Evolutionary conservation across 2,113 vertebrate genomes (phyloP).

Genomic region (Lamprotornis superbus): DNA sequence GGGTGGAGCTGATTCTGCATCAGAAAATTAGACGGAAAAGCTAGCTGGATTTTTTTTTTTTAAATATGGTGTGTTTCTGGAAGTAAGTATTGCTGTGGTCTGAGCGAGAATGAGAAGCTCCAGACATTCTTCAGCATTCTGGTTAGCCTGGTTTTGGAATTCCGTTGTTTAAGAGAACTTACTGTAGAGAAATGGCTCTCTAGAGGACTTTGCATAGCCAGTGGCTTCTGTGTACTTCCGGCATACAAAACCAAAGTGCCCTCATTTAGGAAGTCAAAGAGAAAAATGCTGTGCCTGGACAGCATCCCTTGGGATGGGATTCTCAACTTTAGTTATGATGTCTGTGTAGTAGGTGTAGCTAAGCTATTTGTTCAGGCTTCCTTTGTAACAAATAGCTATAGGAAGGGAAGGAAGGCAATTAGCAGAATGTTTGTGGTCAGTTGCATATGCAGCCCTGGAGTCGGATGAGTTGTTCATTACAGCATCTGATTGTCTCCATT

Average conservation of each 20-base stretch:
- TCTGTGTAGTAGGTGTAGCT: not conserved
- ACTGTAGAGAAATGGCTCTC: not conserved
- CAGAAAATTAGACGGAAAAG: not conserved
- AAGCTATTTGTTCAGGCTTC: not conserved
- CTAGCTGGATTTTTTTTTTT: not conserved
- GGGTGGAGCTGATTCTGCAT: not conserved
- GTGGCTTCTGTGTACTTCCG: not conserved
- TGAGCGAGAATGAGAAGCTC: not conserved
- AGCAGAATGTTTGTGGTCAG: not conserved
- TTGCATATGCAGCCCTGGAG: not conserved
- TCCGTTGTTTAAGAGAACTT: not conserved
- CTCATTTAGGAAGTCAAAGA: rapidly evolving
- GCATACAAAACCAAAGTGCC: not conserved
- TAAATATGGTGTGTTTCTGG: not conserved
- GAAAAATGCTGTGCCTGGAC: not conserved
- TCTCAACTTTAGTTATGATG: not conserved
- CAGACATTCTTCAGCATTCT: not conserved
- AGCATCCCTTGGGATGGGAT: not conserved
- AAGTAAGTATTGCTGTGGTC: not conserved
- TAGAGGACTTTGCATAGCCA: not conserved
- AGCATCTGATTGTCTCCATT: not conserved
- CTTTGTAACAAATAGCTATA: not conserved
- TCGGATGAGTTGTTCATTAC: not conserved
- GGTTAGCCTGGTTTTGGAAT: not conserved
- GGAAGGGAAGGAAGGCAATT: not conserved